Evolutionary conservation across 1,140 invertebrate genomes (phyloP).

Genomic region (Panagrolaimus sp.): DNA sequence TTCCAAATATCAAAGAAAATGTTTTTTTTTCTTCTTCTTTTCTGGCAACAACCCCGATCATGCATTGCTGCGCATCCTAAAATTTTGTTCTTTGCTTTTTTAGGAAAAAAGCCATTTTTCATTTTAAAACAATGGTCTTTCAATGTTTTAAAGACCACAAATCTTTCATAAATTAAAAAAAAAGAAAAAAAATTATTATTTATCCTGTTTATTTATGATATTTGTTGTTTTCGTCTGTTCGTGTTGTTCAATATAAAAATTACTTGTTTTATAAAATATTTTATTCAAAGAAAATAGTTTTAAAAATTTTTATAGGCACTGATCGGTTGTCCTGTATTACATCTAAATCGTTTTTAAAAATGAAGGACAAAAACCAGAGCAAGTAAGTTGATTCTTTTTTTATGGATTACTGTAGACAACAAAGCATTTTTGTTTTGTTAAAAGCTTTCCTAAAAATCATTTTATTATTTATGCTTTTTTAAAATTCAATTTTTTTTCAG

Average conservation of each 20-base stretch:
- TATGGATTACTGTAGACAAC: no score
- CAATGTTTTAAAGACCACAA: no score
- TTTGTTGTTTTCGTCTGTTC: slow-evolving; percentile 2
- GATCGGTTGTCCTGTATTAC: no score
- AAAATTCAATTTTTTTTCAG: slow-evolving; percentile 8
- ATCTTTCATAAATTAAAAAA: no score
- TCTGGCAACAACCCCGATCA: no score
- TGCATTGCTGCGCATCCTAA: no score
- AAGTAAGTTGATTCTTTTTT: slow-evolving; percentile 8
- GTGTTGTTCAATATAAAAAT: not conserved
- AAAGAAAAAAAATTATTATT: not conserved
- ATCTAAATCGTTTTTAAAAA: not conserved
- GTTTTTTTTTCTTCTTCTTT: no score
- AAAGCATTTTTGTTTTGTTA: no score
- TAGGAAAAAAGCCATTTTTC: no score
- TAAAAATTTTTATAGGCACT: not conserved
- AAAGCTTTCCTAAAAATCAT: slow-evolving; percentile 2
- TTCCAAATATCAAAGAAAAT: no score
- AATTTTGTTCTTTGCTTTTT: no score
- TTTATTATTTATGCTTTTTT: not conserved
- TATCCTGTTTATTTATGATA: not conserved
- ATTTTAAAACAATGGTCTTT: no score
- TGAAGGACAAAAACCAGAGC: slow-evolving; percentile 20
- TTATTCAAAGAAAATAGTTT: not conserved
- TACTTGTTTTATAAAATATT: not conserved